Evolutionary conservation across 2,113 vertebrate genomes (phyloP), one percentile per base, ranked within the genome.

Genomic region (Paramormyrops kingsleyae): DNA sequence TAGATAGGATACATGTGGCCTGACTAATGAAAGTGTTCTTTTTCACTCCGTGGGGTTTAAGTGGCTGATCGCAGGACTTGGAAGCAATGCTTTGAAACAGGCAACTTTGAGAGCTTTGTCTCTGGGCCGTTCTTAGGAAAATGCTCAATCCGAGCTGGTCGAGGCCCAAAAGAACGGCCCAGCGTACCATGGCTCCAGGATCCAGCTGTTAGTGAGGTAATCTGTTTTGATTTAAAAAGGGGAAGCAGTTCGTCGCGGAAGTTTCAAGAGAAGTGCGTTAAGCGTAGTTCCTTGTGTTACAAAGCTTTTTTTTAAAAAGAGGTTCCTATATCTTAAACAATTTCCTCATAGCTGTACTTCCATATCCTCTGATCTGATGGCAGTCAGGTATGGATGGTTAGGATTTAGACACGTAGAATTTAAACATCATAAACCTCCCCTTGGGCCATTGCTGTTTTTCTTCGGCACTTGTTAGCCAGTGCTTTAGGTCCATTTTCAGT

Each of bases 141-240:
- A 90, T 92, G 93, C 93, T 92, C 92, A 88, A n/a, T 91, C 88
- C 85, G 56, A 94, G 91, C 92, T 93, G 90, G 92, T 93, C 90
- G 62, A 91, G 89, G 91, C 91, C 92, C 90, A 89, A 21, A 53
- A 27, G 59, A 84, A 91, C 90, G 90, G 87, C 89, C 39, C 62
- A 7, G 80, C 44, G 56, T 39, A 92, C 91, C 19, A 62, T 27
- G 87, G 44, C 56, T 77, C 87, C 83, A 56, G 35, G 85, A 46
- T 90, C 31, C 27, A 89, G 87, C 86, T 56, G 91, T 88, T 50
- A 53, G 39, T 17, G 52, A 83, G 89, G 56, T 87, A 52, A 62
- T n/a, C 90, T 90, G 90, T 90, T 90, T 90, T 87, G 27, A 91
- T 91, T 91, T 17, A 92, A 92, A 83, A 88, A 74, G 24, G 74